phyloP scores from a whole-genome alignment of 2,797 vertebrate species.

The Lepus oiostolus region DNA sequence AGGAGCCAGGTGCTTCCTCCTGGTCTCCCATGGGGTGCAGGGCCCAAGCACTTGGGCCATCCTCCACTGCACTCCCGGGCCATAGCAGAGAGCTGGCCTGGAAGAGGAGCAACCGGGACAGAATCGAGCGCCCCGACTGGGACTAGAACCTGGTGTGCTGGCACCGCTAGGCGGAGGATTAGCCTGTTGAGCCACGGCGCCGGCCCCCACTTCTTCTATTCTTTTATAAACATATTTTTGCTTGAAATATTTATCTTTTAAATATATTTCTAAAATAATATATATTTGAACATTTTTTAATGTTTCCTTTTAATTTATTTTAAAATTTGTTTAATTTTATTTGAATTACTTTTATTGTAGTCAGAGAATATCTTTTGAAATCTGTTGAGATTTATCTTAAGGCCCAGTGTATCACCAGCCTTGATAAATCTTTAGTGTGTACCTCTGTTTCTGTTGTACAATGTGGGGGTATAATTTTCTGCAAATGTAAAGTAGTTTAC shows the following conservation, averaged over 20 bases:
- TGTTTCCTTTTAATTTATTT: neutral
- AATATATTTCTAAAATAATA: neutral
- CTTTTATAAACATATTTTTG: neutral
- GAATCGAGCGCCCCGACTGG: too few relatives aligned
- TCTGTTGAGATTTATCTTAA: neutral
- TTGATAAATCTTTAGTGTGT: neutral
- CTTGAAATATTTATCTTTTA: neutral
- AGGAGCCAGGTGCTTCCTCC: too few relatives aligned
- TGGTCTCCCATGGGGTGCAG: too few relatives aligned
- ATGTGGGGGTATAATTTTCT: neutral
- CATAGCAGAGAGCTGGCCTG: too few relatives aligned
- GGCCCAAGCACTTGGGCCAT: too few relatives aligned
- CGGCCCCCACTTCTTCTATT: too few relatives aligned
- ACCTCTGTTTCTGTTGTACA: neutral
- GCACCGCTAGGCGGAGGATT: too few relatives aligned
- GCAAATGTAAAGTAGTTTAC: constrained; percentile 1
- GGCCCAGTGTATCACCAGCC: neutral
- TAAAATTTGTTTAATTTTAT: neutral
- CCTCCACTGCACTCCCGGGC: too few relatives aligned
- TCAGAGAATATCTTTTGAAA: neutral
- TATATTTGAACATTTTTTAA: neutral
- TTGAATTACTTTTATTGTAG: neutral
- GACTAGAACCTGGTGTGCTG: too few relatives aligned
- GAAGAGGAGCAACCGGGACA: too few relatives aligned
- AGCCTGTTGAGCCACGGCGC: too few relatives aligned